Percentiles rank a stretch among this genome's conserved stretches.
Conservation (phyloP, 30 jellyfish, hydroid and myxozoan genomes). For the Sanderia malayensis region DNA sequence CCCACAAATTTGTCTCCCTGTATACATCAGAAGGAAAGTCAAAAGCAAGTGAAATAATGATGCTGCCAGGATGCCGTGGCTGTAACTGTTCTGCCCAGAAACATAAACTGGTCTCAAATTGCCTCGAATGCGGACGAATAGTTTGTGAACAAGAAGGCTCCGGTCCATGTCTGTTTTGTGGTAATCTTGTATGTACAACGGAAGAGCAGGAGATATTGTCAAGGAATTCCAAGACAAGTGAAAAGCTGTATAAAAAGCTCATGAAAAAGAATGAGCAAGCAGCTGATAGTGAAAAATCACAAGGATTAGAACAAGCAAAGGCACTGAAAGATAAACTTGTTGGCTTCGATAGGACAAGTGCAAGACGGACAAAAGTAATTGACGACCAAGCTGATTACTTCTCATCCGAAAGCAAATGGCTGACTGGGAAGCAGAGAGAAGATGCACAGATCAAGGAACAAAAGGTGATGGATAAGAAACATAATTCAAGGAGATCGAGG, state of each 20-base stretch:
- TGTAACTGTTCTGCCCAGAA: constrained; percentile 94
- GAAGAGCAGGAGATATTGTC: constrained; percentile 86
- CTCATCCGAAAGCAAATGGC: constrained; percentile 90
- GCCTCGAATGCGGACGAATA: constrained; percentile 94
- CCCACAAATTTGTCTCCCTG: constrained; percentile 79
- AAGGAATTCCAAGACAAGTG: constrained; percentile 83
- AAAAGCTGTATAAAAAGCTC: constrained; percentile 66
- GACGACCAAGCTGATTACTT: constrained; percentile 98
- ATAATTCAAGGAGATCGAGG: constrained; percentile 62
- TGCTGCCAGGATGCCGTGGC: constrained; percentile 90
- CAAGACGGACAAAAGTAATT: constrained; percentile 94
- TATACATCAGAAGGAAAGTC: constrained; percentile 84
- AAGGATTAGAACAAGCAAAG: constrained; percentile 58
- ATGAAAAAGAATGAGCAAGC: constrained; percentile 60
- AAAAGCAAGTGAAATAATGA: constrained; percentile 66
- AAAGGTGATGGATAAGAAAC: constrained; percentile 63
- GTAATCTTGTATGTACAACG: constrained; percentile 83
- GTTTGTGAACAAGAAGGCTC: constrained; percentile 99
- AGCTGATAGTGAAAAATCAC: constrained; percentile 14
- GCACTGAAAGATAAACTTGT: constrained; percentile 77
- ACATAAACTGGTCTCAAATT: constrained; percentile 82
- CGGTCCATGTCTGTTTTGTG: constrained; percentile 99
- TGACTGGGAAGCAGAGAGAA: constrained; percentile 69
- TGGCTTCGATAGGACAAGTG: constrained; percentile 86
- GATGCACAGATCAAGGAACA: constrained; percentile 64